Conservation (phyloP, 1,140 invertebrate genomes). For the Brachionus plicatilis region DNA sequence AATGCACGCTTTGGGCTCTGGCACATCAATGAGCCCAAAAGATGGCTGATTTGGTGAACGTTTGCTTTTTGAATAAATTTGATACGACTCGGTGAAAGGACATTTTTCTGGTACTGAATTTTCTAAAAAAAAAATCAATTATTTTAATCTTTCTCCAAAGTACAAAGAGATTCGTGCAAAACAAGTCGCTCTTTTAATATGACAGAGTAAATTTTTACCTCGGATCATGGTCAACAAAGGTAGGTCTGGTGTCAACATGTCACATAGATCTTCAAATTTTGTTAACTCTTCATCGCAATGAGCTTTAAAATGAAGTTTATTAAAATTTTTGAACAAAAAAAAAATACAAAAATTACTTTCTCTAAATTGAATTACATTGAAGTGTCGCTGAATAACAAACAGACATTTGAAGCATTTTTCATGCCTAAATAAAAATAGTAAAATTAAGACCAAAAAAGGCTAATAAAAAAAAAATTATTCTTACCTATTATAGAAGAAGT, state of each 20-base stretch:
- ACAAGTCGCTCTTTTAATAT: background rate
- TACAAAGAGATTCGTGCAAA: too few relatives aligned
- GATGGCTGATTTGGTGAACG: background rate
- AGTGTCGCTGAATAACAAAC: conserved; percentile 21
- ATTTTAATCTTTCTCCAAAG: background rate
- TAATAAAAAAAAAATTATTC: background rate
- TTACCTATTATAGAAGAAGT: conserved; percentile 14
- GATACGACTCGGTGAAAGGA: background rate
- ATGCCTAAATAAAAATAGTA: background rate
- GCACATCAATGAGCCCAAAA: background rate
- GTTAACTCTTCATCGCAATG: conserved; percentile 26
- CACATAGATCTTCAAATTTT: conserved; percentile 29
- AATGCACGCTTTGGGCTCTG: background rate
- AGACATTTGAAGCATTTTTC: conserved; percentile 25
- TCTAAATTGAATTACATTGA: conserved; percentile 28
- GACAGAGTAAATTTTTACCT: background rate
- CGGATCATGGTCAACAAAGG: conserved; percentile 13
- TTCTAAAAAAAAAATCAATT: background rate
- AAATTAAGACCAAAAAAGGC: background rate
- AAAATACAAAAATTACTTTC: background rate
- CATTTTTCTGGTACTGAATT: conserved; percentile 5
- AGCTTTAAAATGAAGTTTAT: background rate
- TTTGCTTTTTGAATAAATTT: background rate
- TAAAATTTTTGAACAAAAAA: background rate
- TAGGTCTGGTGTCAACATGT: background rate